A percentile compares a stretch with the other conserved stretches of the same genome.
These are phyloP conservation scores for Sclerurus mexicanus DNA, from an alignment of 2,113 vertebrate species.

Conservation along the genomic window DNA sequence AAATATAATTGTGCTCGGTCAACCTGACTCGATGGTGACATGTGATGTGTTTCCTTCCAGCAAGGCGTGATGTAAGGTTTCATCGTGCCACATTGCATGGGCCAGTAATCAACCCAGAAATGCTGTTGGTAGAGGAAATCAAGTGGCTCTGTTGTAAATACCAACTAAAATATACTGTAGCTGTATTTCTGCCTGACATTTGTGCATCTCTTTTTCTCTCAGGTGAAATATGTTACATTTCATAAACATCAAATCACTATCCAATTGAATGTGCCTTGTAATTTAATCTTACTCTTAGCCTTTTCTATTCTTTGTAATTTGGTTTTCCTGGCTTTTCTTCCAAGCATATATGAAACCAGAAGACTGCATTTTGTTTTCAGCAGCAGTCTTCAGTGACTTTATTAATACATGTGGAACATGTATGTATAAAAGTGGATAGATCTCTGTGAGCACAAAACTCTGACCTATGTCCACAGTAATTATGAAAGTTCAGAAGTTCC, in stretches of 20 bases:
- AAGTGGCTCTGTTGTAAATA: background rate
- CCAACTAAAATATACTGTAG: background rate
- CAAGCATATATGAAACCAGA: background rate
- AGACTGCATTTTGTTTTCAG: background rate
- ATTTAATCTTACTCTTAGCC: background rate
- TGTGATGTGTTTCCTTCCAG: background rate
- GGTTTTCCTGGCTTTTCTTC: background rate
- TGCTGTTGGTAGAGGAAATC: background rate
- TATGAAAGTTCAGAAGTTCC: background rate
- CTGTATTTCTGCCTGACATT: background rate
- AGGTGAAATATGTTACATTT: background rate
- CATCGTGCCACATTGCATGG: background rate
- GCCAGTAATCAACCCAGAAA: background rate
- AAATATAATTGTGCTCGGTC: background rate
- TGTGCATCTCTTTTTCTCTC: background rate
- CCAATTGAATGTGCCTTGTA: background rate
- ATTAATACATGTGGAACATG: background rate
- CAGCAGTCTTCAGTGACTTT: background rate
- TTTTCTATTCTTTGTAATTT: background rate
- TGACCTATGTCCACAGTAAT: background rate
- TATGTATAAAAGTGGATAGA: background rate
- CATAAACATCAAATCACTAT: background rate
- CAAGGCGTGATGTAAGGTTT: background rate
- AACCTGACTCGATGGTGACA: background rate
- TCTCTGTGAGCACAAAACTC: background rate